phyloP scores from a whole-genome alignment of 2,797 vertebrate genomes.

The Melanotaenia nigrans region DNA sequence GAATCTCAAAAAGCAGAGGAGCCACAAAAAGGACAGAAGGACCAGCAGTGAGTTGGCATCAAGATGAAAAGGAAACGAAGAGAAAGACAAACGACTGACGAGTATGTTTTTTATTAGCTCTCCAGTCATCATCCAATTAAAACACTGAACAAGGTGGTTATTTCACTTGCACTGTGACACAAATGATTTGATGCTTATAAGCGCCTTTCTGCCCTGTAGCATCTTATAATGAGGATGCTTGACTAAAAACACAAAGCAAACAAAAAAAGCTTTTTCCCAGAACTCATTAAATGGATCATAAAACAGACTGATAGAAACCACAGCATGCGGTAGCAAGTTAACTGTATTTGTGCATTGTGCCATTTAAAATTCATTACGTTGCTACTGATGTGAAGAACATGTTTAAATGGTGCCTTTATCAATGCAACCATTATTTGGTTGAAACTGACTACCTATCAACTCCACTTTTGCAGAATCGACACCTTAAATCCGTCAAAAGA shows the following conservation, averaged over 20 bases:
- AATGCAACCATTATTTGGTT: background rate
- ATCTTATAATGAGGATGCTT: background rate
- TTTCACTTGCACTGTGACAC: background rate
- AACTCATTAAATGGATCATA: conserved; percentile 11
- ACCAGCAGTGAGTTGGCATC: too few relatives aligned
- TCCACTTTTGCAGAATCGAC: conserved; percentile 3
- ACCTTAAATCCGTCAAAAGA: conserved; percentile 5
- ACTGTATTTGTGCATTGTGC: conserved; percentile 3
- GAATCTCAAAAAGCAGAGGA: too few relatives aligned
- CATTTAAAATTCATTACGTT: conserved; percentile 9
- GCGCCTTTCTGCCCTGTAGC: background rate
- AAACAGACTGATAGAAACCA: conserved; percentile 8
- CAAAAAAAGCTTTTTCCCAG: conserved; percentile 8
- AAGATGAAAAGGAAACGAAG: too few relatives aligned
- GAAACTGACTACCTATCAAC: background rate
- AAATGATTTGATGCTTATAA: conserved; percentile 3
- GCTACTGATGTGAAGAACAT: conserved; percentile 12
- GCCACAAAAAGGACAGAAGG: too few relatives aligned
- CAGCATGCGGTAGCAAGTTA: background rate
- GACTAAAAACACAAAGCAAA: conserved; percentile 3
- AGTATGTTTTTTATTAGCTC: too few relatives aligned
- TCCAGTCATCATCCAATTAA: too few relatives aligned
- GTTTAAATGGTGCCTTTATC: conserved; percentile 12
- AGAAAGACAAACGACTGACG: too few relatives aligned
- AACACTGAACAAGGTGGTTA: too few relatives aligned